Base-by-base conservation (phyloP, 2,797 vertebrate genomes). In the Eupleurogrammus muticus region DNA sequence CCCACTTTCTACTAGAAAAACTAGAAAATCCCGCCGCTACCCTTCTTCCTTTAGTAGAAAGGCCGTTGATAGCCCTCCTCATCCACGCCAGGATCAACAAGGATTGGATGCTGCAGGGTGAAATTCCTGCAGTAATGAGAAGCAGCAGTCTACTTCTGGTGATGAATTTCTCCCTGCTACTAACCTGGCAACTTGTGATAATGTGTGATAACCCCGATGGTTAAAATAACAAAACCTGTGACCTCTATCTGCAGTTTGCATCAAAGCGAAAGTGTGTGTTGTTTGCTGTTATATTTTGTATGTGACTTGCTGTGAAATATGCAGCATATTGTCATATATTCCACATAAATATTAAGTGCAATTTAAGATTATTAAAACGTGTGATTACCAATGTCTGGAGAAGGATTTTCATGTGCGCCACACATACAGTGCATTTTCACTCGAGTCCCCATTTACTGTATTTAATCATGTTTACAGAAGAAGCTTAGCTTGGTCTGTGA, bases 401-500 rank as follows among this genome's bases (percentile, higher is more conserved):
- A 23, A n/a, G 42, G 70, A 54, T 84, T 80, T 83, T 80, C 46
- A 65, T 34, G 55, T 48, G 35, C 23, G 63, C 53, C 34, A 70
- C 61, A 16, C 40, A 66, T 56, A 60, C 58, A 65, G 68, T 76
- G 61, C 51, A 35, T 80, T 86, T 83, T 74, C 64, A 63, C 56
- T 36, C 38, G 6, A 75, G 70, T 79, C 66, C 65, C 65, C 61
- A 73, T 91, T 80, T 84, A 82, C 70, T 90, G 73, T 87, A 83
- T 88, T 84, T 92, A 90, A 90, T 91, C 84, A 87, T 87, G 70
- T 90, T 91, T 90, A 75, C 73, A 76, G 84, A 79, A 78, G 83
- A 85, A 75, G 81, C 85, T 87, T 79, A 84, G 81, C 83, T 70
- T 64, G 74, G 77, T 75, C 69, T 66, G 64, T 84, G 80, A 87